Conservation (phyloP, 2,888 invertebrate species). For the Drosophila suboccidentalis region DNA sequence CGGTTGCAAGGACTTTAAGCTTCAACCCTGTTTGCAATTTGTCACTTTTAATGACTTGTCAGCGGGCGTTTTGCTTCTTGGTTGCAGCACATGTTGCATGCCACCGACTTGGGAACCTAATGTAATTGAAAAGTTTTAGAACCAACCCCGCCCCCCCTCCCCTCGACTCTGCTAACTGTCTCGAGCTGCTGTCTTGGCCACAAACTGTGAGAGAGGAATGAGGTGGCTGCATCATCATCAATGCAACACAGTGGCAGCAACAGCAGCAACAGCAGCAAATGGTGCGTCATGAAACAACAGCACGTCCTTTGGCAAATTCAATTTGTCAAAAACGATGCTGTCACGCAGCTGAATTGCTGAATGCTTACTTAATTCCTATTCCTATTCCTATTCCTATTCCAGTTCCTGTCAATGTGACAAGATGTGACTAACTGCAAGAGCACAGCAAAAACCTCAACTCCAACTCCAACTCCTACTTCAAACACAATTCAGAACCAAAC, state of each 20-base stretch:
- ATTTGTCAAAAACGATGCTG: slow-evolving; percentile 81
- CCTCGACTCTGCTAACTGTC: slow-evolving; percentile 13
- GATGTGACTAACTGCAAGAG: slow-evolving; percentile 29
- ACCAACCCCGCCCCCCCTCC: slow-evolving; percentile 12
- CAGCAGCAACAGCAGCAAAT: slow-evolving; percentile 47
- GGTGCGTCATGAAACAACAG: slow-evolving; percentile 76
- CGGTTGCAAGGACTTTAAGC: slow-evolving; percentile 56
- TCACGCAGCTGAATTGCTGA: slow-evolving; percentile 74
- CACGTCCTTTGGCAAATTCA: slow-evolving; percentile 75
- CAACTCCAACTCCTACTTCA: background rate
- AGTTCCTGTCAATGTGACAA: slow-evolving; percentile 44
- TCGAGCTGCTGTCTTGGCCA: slow-evolving; percentile 53
- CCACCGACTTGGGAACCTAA: slow-evolving; percentile 66
- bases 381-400: slow-evolving; percentile 13
- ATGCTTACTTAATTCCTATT: slow-evolving; percentile 78
- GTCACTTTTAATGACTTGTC: slow-evolving; percentile 80
- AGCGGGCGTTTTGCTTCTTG: slow-evolving; percentile 61
- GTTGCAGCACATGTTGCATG: slow-evolving; percentile 55
- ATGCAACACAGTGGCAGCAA: slow-evolving; percentile 42
- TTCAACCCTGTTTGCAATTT: slow-evolving; percentile 65
- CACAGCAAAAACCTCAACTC: slow-evolving; percentile 6
- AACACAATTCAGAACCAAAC: background rate
- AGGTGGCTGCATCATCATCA: slow-evolving; percentile 36
- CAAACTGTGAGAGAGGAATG: slow-evolving; percentile 32
- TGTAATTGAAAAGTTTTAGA: slow-evolving; percentile 77